Conservation (phyloP, 64 coral and sea anemone species). For the Stichodactyla helianthus region DNA sequence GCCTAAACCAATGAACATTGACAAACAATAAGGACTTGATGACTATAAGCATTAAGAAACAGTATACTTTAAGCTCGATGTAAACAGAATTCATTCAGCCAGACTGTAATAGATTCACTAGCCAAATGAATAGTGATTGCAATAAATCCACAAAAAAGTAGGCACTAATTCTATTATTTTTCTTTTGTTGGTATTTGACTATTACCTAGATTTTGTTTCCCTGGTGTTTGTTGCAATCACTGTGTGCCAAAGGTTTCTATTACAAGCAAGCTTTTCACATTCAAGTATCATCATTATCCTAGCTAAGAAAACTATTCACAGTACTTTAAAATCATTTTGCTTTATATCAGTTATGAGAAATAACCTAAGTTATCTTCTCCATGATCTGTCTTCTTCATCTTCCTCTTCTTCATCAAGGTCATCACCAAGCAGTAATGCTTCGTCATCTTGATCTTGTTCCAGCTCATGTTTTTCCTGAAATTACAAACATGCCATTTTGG, state of each 20-base stretch:
- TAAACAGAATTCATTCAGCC: no score
- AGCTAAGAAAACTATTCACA: background rate
- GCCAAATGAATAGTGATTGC: no score
- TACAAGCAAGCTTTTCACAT: background rate
- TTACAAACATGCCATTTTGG: background rate
- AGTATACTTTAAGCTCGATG: no score
- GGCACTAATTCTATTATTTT: no score
- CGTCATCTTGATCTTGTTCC: constrained; percentile 40
- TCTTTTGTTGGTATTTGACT: no score
- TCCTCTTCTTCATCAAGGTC: constrained; percentile 72
- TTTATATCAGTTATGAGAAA: background rate
- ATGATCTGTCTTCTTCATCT: constrained; percentile 58
- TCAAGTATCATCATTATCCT: background rate
- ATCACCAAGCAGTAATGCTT: constrained; percentile 46
- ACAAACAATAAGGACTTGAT: background rate
- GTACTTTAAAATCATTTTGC: background rate
- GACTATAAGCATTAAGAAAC: no score
- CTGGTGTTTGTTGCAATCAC: no score
- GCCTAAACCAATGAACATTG: background rate
- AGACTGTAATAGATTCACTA: no score
- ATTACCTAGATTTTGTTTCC: no score
- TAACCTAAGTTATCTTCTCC: constrained; percentile 42
- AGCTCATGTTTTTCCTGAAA: constrained; percentile 59
- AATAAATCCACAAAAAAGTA: no score
- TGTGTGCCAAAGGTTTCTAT: no score